Percentiles rank a stretch among this genome's conserved stretches.
Evolutionary conservation across 2,797 vertebrate species (phyloP).

Genomic region (Lophotriccus pileatus): DNA sequence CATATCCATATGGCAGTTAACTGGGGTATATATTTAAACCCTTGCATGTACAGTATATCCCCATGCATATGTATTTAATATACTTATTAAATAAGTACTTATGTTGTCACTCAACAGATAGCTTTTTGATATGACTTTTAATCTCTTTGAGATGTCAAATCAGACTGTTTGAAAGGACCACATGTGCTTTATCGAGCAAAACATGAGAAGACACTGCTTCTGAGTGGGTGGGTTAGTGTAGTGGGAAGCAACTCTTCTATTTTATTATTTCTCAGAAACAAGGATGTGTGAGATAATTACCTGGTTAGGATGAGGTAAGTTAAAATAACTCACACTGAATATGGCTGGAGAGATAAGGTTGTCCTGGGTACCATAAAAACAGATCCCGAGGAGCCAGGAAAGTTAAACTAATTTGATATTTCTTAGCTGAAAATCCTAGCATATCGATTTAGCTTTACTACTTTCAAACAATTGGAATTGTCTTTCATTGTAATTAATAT

Average conservation of each 20-base stretch:
- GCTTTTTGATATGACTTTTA: conserved; percentile 20
- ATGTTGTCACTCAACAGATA: conserved; percentile 57
- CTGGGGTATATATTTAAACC: conserved; percentile 69
- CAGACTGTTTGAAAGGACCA: conserved; percentile 32
- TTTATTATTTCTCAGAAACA: conserved; percentile 47
- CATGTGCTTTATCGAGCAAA: conserved; percentile 47
- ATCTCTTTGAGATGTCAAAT: neutral
- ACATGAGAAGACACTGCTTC: conserved; percentile 47
- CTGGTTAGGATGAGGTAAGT: conserved; percentile 29
- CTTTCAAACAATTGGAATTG: neutral
- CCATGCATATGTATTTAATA: conserved; percentile 49
- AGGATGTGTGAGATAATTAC: conserved; percentile 36
- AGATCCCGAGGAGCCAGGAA: neutral
- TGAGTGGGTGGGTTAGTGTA: conserved; percentile 53
- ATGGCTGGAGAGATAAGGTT: neutral
- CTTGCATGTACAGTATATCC: conserved; percentile 56
- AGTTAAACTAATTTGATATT: neutral
- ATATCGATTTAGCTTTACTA: neutral
- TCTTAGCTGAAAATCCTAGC: neutral
- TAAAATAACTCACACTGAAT: neutral
- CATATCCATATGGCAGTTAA: conserved; percentile 78
- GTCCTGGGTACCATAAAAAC: neutral
- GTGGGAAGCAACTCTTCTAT: conserved; percentile 41
- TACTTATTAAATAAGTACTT: conserved; percentile 40
- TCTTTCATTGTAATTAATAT: neutral